These are phyloP conservation scores for Drosophila baimaii DNA, from an alignment of 1,140 invertebrate genomes.

Conservation along the genomic window DNA sequence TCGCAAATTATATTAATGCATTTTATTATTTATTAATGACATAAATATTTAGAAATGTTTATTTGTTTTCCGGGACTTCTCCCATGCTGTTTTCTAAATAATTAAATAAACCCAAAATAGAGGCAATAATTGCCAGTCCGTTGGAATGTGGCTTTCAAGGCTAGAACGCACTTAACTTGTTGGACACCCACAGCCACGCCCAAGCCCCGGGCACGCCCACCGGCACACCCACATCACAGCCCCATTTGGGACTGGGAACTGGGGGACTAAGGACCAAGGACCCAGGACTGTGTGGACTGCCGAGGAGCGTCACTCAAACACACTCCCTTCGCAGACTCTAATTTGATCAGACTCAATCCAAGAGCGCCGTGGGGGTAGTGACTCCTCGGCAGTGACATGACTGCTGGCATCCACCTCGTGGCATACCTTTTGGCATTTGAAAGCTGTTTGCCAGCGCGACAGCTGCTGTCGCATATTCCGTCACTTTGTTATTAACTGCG, in stretches of 20 bases:
- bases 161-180: constrained; percentile 27
- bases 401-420: constrained; percentile 40
- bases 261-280: not conserved
- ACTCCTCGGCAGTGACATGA: constrained; percentile 58
- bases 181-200: constrained; percentile 36
- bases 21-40: not conserved
- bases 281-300: not conserved
- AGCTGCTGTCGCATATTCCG: constrained; percentile 77
- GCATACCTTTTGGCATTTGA: constrained; percentile 78
- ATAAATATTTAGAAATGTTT: not conserved
- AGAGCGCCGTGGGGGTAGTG: constrained; percentile 40
- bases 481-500: constrained; percentile 78
- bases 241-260: not conserved
- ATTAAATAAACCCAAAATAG: constrained; percentile 2
- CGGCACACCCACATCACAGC: constrained; percentile 14
- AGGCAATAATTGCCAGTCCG: not conserved
- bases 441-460: constrained; percentile 71
- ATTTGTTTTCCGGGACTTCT: too few relatives aligned
- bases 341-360: constrained; percentile 78
- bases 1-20: too few relatives aligned
- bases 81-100: not conserved
- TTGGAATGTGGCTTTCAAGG: not conserved
- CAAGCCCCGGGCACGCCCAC: not conserved
- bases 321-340: constrained; percentile 46
- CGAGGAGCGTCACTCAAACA: constrained; percentile 34